phyloP scores from a whole-genome alignment of 2,113 vertebrate species.

The Oenanthe melanoleuca region DNA sequence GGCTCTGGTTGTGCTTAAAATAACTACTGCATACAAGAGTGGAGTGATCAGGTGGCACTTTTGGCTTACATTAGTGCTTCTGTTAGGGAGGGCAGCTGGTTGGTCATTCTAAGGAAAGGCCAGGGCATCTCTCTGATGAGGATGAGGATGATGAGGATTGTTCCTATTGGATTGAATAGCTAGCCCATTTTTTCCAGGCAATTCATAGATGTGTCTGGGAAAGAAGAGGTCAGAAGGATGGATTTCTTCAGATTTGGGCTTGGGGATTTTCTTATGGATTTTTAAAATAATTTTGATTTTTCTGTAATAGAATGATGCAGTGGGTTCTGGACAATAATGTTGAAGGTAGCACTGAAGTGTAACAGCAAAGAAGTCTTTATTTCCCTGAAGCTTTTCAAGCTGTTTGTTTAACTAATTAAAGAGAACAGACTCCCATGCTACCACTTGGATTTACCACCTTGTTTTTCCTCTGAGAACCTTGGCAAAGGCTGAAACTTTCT shows the following conservation, averaged over 20 bases:
- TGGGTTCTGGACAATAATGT: background rate
- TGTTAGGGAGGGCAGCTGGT: background rate
- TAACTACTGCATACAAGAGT: background rate
- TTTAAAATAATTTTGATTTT: background rate
- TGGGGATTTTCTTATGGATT: background rate
- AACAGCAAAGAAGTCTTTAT: background rate
- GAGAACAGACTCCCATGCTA: background rate
- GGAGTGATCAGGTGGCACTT: background rate
- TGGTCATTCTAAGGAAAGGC: background rate
- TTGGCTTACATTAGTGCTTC: background rate
- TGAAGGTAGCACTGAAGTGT: background rate
- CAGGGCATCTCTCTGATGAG: too few species aligned
- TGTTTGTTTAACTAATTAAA: constrained; percentile 6
- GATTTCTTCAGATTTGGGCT: background rate
- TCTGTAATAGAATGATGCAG: background rate
- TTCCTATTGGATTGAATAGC: background rate
- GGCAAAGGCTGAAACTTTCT: background rate
- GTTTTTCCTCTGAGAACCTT: background rate
- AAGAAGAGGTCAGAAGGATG: background rate
- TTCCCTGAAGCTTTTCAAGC: background rate
- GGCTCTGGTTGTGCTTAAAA: background rate
- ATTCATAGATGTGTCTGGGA: background rate
- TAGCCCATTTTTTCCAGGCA: background rate
- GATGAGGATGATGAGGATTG: background rate
- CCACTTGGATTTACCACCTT: background rate